These are phyloP conservation scores for Melanerpes aurifrons DNA, from an alignment of 2,113 vertebrate species.

Conservation along the genomic window DNA sequence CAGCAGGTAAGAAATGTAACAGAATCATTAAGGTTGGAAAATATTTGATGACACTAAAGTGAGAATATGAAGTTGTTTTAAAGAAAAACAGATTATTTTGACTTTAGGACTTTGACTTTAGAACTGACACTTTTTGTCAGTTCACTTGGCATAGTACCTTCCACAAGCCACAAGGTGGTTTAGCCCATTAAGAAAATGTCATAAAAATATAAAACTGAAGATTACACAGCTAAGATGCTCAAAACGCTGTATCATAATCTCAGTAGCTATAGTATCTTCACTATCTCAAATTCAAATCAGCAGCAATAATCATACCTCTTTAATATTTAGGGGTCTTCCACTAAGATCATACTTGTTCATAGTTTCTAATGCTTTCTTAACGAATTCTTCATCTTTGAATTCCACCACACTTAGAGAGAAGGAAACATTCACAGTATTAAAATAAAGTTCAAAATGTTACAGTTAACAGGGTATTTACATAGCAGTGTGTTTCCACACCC, in stretches of 20 bases:
- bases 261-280: background rate
- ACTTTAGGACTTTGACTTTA: background rate
- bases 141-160: background rate
- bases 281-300: background rate
- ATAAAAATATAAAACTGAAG: background rate
- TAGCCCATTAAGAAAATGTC: background rate
- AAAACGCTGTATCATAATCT: background rate
- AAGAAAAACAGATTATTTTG: background rate
- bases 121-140: background rate
- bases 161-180: background rate
- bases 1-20: background rate
- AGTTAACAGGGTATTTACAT: background rate
- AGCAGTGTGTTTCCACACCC: slow-evolving; percentile 23
- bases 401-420: slow-evolving; percentile 90
- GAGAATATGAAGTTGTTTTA: background rate
- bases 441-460: slow-evolving; percentile 9
- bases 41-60: background rate
- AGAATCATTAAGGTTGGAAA: background rate
- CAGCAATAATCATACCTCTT: slow-evolving; percentile 84
- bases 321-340: slow-evolving; percentile 96
- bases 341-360: slow-evolving; percentile 97
- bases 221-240: background rate
- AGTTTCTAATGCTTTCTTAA: slow-evolving; percentile 93
- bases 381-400: slow-evolving; percentile 99
- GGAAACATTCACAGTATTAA: slow-evolving; percentile 61